Evolutionary conservation across 2,888 invertebrate species (phyloP).

Genomic region (Parnassius smintheus): DNA sequence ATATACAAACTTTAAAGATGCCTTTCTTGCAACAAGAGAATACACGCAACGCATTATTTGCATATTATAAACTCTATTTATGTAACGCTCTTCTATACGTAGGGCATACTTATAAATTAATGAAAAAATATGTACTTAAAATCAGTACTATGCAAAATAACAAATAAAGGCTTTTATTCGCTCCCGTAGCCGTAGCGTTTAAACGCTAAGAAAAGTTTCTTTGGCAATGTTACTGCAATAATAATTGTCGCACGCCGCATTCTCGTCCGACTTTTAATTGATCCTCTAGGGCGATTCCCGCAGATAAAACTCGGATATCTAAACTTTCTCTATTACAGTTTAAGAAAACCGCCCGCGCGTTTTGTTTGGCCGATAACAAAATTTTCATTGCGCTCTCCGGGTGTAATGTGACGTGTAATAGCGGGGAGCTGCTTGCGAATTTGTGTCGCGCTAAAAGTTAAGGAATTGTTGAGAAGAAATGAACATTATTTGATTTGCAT

Average conservation of each 20-base stretch:
- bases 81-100: no score
- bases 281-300: constrained; percentile 76
- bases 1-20: no score
- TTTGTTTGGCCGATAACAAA: constrained; percentile 72
- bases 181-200: constrained; percentile 42
- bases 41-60: no score
- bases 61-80: no score
- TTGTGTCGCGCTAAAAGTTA: constrained; percentile 18
- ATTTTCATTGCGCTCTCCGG: constrained; percentile 55
- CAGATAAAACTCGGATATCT: constrained; percentile 76
- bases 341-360: constrained; percentile 70
- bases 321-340: constrained; percentile 80
- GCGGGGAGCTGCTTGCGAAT: constrained; percentile 30
- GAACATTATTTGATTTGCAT: neutral
- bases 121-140: no score
- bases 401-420: constrained; percentile 54
- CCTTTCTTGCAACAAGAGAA: no score
- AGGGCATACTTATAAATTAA: no score
- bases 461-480: constrained; percentile 14
- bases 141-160: constrained; percentile 1
- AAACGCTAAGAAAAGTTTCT: constrained; percentile 43
- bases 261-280: constrained; percentile 78
- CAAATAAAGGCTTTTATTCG: constrained; percentile 34
- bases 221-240: constrained; percentile 66
- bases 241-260: constrained; percentile 68